Conservation (phyloP, 30 jellyfish, hydroid and myxozoan genomes). For the Pelagia noctiluca region DNA sequence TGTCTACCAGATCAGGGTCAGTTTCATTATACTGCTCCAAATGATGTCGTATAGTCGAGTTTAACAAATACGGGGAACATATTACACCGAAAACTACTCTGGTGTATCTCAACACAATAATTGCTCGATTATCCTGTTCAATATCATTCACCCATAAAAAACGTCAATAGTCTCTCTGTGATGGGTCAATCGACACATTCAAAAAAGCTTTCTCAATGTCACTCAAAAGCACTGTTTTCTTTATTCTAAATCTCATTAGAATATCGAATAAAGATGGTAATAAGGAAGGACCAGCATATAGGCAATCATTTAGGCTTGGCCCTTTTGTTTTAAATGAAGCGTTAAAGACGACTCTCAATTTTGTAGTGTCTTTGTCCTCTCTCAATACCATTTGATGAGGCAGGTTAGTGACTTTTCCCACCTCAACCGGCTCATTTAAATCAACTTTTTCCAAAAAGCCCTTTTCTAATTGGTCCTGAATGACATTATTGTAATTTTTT, state of each 20-base stretch:
- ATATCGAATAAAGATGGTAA: too few species aligned
- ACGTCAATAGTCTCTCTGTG: neutral
- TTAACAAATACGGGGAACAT: neutral
- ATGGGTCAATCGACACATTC: neutral
- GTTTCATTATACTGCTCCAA: neutral
- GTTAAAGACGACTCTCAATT: too few species aligned
- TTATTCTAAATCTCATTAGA: neutral
- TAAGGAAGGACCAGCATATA: too few species aligned
- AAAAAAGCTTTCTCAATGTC: neutral
- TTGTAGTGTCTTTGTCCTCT: neutral
- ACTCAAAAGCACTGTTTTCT: neutral
- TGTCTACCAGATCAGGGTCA: neutral
- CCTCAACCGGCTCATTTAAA: too few species aligned
- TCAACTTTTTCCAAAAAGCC: neutral
- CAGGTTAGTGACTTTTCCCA: too few species aligned
- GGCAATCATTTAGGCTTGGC: too few species aligned
- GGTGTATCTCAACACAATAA: neutral
- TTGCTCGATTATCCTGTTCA: neutral
- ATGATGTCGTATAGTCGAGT: too few species aligned
- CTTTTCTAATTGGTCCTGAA: neutral
- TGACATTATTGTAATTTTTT: neutral
- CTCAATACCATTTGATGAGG: too few species aligned
- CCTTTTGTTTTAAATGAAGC: too few species aligned
- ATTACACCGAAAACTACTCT: constrained; percentile 2
- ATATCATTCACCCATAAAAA: neutral